Conservation (phyloP, 2,113 vertebrate species). For the Gnathonemus echidnorhynchus region DNA sequence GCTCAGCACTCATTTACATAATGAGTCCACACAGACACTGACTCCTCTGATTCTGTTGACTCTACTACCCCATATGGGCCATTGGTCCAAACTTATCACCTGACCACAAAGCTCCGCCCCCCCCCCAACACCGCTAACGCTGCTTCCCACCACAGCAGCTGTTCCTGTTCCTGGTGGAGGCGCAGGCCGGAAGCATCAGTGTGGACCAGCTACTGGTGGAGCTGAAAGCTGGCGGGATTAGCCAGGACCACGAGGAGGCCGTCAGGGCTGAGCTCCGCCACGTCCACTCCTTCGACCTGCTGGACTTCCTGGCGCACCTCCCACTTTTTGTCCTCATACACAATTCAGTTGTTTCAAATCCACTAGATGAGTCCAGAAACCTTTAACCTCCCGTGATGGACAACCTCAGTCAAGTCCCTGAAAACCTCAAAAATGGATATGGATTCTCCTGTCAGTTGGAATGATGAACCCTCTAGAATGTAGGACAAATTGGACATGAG, state of each 20-base stretch:
- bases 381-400: constrained; percentile 34
- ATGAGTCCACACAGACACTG: neutral
- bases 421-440: neutral
- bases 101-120: neutral
- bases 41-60: neutral
- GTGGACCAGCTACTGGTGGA: constrained; percentile 56
- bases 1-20: neutral
- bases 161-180: constrained; percentile 61
- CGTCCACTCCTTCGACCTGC: constrained; percentile 46
- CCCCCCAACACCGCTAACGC: neutral
- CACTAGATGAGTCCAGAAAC: constrained; percentile 41
- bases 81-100: neutral
- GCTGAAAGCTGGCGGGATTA: constrained; percentile 54
- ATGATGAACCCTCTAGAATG: neutral
- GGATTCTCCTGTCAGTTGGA: neutral
- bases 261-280: constrained; percentile 38
- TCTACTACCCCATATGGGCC: neutral
- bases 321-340: constrained; percentile 57
- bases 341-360: constrained; percentile 53
- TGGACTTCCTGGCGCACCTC: constrained; percentile 58
- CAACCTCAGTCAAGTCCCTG: neutral
- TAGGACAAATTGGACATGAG: neutral
- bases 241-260: constrained; percentile 37
- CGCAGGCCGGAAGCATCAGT: constrained; percentile 44
- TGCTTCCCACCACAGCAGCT: constrained; percentile 43